Evolutionary conservation across 1,140 invertebrate species (phyloP).

Genomic region (Apis dorsata): DNA sequence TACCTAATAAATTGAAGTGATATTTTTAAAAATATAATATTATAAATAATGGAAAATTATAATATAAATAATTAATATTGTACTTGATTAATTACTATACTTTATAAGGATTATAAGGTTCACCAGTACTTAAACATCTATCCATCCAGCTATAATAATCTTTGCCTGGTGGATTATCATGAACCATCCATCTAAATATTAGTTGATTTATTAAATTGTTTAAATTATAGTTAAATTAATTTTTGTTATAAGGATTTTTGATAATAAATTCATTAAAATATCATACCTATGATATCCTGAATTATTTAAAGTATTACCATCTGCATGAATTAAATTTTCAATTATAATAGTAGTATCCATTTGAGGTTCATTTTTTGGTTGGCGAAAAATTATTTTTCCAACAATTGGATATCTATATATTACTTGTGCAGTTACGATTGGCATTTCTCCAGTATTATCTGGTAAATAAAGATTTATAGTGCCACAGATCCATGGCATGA

Average conservation of each 20-base stretch:
- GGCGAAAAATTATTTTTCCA: constrained; percentile 91
- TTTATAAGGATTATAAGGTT: constrained; percentile 89
- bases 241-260: constrained; percentile 25
- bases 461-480: constrained; percentile 84
- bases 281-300: constrained; percentile 87
- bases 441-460: constrained; percentile 85
- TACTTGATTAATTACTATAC: constrained; percentile 77
- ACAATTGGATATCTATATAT: constrained; percentile 92
- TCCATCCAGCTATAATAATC: constrained; percentile 96
- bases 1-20: constrained; percentile 67
- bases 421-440: constrained; percentile 87
- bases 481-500: constrained; percentile 86
- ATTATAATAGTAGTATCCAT: constrained; percentile 90
- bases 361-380: constrained; percentile 88
- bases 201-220: too few species aligned
- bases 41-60: not conserved
- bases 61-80: not conserved
- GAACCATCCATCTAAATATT: constrained; percentile 82
- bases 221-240: constrained; percentile 21
- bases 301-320: constrained; percentile 90
- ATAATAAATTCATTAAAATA: not conserved
- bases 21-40: not conserved
- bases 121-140: constrained; percentile 90
- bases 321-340: constrained; percentile 91
- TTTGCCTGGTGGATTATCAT: constrained; percentile 83